A percentile compares a stretch with the other conserved stretches of the same genome.
phyloP scores from a whole-genome alignment of 2,113 vertebrate species.

The Eubucco bourcierii region DNA sequence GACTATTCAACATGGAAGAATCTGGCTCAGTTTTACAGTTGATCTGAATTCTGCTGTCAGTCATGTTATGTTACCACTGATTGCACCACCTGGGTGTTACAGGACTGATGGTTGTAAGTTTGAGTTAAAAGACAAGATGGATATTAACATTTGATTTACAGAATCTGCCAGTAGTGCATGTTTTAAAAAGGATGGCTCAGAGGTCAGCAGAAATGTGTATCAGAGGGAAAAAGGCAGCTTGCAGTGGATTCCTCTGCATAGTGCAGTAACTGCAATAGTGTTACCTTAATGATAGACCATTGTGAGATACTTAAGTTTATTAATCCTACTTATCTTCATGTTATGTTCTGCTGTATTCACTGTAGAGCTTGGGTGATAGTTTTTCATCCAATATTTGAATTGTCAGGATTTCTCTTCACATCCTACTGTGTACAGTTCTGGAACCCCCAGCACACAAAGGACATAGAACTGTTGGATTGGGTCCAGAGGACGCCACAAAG shows the following conservation, averaged over 20 bases:
- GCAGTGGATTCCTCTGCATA: background rate
- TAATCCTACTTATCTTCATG: background rate
- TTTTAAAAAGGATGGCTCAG: background rate
- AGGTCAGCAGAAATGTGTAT: background rate
- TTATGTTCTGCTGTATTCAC: background rate
- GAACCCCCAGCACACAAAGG: too few relatives aligned
- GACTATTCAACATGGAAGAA: background rate
- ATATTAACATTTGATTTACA: background rate
- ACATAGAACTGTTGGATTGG: too few relatives aligned
- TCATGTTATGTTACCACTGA: background rate
- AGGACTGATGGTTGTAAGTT: background rate
- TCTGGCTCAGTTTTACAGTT: background rate
- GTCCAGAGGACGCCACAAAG: too few relatives aligned
- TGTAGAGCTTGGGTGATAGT: background rate
- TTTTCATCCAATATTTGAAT: background rate
- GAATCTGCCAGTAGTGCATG: background rate
- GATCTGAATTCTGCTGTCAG: background rate
- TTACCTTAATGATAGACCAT: background rate
- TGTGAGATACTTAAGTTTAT: background rate
- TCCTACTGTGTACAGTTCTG: too few relatives aligned
- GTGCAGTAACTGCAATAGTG: background rate
- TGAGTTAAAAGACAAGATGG: background rate
- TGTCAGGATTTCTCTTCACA: background rate
- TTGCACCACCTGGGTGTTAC: background rate
- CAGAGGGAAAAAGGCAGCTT: background rate